Conservation (phyloP, 1,140 invertebrate species). For the Vollenhovia emeryi region DNA sequence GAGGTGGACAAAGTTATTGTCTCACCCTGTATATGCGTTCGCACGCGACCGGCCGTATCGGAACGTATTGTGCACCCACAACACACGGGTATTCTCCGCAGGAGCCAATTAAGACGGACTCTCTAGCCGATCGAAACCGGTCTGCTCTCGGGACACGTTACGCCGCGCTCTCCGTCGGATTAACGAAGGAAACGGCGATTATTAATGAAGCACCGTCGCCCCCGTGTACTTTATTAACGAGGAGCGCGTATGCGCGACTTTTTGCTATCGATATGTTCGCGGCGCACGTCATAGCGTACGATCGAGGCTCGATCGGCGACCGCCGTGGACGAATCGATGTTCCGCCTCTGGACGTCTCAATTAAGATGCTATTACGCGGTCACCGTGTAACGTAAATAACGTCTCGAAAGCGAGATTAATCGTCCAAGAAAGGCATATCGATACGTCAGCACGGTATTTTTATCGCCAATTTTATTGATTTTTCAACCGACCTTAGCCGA, state of each 20-base stretch:
- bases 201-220: constrained; percentile 60
- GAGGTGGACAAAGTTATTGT: no score
- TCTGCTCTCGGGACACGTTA: constrained; percentile 24
- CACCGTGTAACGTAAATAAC: constrained; percentile 4
- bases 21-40: neutral
- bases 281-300: neutral
- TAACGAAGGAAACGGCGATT: constrained; percentile 60
- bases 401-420: neutral
- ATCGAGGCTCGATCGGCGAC: neutral
- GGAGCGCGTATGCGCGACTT: constrained; percentile 2
- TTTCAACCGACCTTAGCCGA: neutral
- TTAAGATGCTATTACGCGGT: constrained; percentile 21
- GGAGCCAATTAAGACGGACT: constrained; percentile 72
- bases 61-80: constrained; percentile 40
- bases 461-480: neutral
- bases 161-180: constrained; percentile 41
- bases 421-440: neutral
- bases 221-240: constrained; percentile 54
- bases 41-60: neutral
- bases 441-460: neutral
- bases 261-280: neutral
- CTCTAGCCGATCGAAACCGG: constrained; percentile 62
- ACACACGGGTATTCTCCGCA: constrained; percentile 30
- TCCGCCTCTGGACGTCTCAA: constrained; percentile 31
- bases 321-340: constrained; percentile 19